Percentiles rank a stretch among this genome's conserved stretches.
Evolutionary conservation across 2,888 invertebrate genomes (phyloP).

Genomic region (Cerastoderma edule): DNA sequence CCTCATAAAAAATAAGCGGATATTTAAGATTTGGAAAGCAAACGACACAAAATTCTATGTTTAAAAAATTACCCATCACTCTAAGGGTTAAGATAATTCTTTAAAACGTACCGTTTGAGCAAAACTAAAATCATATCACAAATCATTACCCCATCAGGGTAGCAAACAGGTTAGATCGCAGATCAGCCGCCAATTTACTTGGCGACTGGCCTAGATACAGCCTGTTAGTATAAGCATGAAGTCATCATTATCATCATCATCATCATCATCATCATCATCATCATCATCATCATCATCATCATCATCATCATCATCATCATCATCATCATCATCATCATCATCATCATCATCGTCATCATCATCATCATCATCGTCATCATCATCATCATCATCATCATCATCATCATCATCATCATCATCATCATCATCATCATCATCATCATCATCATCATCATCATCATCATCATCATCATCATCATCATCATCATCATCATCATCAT

Average conservation of each 20-base stretch:
- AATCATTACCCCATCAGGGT: too few species aligned
- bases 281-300: conserved; percentile 19
- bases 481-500: neutral
- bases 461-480: neutral
- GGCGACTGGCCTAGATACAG: too few species aligned
- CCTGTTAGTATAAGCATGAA: too few species aligned
- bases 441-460: neutral
- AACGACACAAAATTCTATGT: too few species aligned
- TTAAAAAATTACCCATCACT: too few species aligned
- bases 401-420: neutral
- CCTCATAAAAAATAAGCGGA: too few species aligned
- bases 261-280: conserved; percentile 19
- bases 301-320: conserved; percentile 1
- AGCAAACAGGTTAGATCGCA: too few species aligned
- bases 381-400: conserved; percentile 9
- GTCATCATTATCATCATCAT: conserved; percentile 16
- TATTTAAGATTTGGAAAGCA: too few species aligned
- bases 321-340: conserved; percentile 17
- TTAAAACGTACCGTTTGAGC: too few species aligned
- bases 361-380: conserved; percentile 1
- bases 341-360: conserved; percentile 1
- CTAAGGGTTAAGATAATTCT: too few species aligned
- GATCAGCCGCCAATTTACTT: too few species aligned
- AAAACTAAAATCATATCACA: too few species aligned
- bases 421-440: neutral